Percentiles rank a stretch among this genome's conserved stretches.
Conservation (phyloP, 1,140 invertebrate species). For the Bilobella aurantiaca region DNA sequence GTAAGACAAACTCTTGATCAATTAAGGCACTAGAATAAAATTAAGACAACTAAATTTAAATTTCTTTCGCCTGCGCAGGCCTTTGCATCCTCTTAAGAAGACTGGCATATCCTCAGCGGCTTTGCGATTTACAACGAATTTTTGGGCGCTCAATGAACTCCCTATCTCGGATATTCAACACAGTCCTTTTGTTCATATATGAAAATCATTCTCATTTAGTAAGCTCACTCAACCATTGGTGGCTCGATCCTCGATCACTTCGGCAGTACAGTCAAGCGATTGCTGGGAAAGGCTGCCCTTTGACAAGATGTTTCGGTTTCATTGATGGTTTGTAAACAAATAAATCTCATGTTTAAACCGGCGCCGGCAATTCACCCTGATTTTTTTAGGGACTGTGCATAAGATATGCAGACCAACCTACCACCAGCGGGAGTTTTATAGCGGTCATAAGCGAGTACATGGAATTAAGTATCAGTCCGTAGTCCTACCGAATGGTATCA, state of each 20-base stretch:
- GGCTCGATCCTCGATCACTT: background rate
- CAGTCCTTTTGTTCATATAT: background rate
- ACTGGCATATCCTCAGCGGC: background rate
- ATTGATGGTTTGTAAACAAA: background rate
- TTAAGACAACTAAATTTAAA: background rate
- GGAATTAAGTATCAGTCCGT: conserved; percentile 10
- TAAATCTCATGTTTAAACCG: background rate
- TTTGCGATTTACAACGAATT: background rate
- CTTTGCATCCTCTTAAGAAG: background rate
- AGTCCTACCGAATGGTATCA: background rate
- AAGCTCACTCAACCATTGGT: background rate
- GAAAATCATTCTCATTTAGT: background rate
- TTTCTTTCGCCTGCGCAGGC: background rate
- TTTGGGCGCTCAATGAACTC: background rate
- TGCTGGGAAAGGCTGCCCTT: background rate
- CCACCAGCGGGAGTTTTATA: background rate
- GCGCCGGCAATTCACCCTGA: background rate
- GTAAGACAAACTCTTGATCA: background rate
- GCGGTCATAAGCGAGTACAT: conserved; percentile 8
- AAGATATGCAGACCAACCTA: background rate
- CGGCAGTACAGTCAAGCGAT: background rate
- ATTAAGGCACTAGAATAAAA: background rate
- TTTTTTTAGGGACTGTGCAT: conserved; percentile 7
- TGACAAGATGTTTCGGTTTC: background rate
- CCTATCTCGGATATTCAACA: background rate